These are phyloP conservation scores for Periophthalmus modestus DNA, from an alignment of 2,113 vertebrate species.

Conservation along the genomic window DNA sequence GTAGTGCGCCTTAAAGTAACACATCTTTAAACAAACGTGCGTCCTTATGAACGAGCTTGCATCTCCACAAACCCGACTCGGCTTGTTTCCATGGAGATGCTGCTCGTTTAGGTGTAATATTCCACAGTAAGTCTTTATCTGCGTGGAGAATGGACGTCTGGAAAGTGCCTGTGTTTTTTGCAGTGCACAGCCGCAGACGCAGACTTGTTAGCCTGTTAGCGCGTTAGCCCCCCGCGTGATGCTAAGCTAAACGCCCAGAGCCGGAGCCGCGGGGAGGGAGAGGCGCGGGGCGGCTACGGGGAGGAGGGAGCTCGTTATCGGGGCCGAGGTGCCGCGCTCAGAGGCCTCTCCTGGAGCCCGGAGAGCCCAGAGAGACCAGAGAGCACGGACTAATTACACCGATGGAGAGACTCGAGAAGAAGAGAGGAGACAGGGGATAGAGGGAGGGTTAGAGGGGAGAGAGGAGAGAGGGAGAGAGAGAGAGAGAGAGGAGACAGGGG, in stretches of 20 bases:
- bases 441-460: too few species aligned
- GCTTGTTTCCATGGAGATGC: too few species aligned
- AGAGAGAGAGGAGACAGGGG: too few species aligned
- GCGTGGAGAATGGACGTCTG: too few species aligned
- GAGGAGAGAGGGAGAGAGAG: too few species aligned
- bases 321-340: constrained; percentile 51
- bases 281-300: not conserved
- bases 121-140: too few species aligned
- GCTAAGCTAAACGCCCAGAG: constrained; percentile 64
- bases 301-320: constrained; percentile 63
- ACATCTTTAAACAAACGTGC: too few species aligned
- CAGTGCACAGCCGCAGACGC: not conserved
- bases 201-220: constrained; percentile 52
- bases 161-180: not conserved
- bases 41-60: too few species aligned
- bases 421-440: constrained; percentile 25
- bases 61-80: too few species aligned
- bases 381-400: constrained; percentile 71
- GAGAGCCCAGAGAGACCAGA: constrained; percentile 31
- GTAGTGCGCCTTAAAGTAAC: too few species aligned
- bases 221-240: constrained; percentile 52
- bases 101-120: too few species aligned
- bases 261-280: constrained; percentile 25
- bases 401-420: constrained; percentile 68
- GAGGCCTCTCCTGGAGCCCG: constrained; percentile 44